These are phyloP conservation scores for Adelognathus sp. DNA, from an alignment of 2,888 invertebrate species.

Conservation along the genomic window DNA sequence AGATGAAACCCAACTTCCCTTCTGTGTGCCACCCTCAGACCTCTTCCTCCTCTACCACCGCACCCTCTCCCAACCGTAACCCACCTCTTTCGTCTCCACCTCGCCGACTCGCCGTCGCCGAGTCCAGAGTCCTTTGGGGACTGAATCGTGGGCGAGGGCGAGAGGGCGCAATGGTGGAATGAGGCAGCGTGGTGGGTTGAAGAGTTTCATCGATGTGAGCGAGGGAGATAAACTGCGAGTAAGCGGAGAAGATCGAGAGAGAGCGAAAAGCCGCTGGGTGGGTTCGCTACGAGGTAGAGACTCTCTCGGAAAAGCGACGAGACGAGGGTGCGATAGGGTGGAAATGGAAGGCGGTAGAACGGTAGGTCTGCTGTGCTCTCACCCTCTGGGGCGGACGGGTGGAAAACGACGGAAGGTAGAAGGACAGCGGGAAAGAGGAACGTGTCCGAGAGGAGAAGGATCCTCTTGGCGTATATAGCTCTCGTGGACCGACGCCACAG, in stretches of 20 bases:
- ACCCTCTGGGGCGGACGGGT: constrained; percentile 48
- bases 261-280: constrained; percentile 47
- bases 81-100: constrained; percentile 55
- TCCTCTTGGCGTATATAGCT: constrained; percentile 40
- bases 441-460: constrained; percentile 55
- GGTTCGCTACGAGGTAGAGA: constrained; percentile 39
- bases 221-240: constrained; percentile 18
- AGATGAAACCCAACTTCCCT: constrained; percentile 80
- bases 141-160: constrained; percentile 59
- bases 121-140: constrained; percentile 63
- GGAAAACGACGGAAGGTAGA: constrained; percentile 56
- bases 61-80: constrained; percentile 59
- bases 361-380: constrained; percentile 21
- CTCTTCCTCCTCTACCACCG: constrained; percentile 50
- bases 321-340: constrained; percentile 25
- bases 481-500: constrained; percentile 49
- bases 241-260: constrained; percentile 48
- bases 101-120: constrained; percentile 60
- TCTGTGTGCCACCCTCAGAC: constrained; percentile 61
- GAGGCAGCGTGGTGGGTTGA: constrained; percentile 32
- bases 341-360: constrained; percentile 19
- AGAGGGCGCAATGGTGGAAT: constrained; percentile 49
- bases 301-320: constrained; percentile 54
- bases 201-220: constrained; percentile 40
- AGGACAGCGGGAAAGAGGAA: constrained; percentile 55